A percentile compares a stretch with the other conserved stretches of the same genome.
Conservation (phyloP, 2,888 invertebrate genomes). For the Ophion ellenae region DNA sequence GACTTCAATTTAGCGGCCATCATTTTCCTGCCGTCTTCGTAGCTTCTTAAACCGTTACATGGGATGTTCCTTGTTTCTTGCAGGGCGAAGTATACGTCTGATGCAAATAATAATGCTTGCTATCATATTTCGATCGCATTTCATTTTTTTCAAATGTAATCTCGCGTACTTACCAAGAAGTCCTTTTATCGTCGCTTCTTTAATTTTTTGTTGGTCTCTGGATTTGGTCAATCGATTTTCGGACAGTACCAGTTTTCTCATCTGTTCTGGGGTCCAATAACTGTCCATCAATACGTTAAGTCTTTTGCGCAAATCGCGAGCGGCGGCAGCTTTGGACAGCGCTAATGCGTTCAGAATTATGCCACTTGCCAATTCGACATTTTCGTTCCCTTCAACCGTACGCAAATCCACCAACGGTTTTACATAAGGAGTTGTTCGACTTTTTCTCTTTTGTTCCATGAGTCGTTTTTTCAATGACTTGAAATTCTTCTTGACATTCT, state of each 20-base stretch:
- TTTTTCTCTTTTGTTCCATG: background rate
- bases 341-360: conserved; percentile 1
- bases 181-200: conserved; percentile 3
- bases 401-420: conserved; percentile 7
- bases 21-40: conserved; percentile 5
- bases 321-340: background rate
- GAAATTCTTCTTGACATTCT: background rate
- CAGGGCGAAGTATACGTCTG: background rate
- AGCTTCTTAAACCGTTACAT: background rate
- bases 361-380: conserved; percentile 6
- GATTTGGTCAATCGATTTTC: conserved; percentile 2
- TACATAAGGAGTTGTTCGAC: background rate
- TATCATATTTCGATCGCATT: background rate
- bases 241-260: conserved; percentile 11
- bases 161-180: conserved; percentile 4
- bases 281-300: conserved; percentile 5
- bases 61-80: conserved; percentile 5
- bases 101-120: background rate
- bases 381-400: background rate
- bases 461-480: conserved; percentile 5
- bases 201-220: conserved; percentile 7
- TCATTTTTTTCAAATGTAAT: background rate
- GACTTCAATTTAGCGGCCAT: conserved; percentile 6
- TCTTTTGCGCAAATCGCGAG: conserved; percentile 1
- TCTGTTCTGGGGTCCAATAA: conserved; percentile 10